These are phyloP conservation scores for Platysternon megacephalum DNA, from an alignment of 2,113 vertebrate genomes.

Conservation along the genomic window DNA sequence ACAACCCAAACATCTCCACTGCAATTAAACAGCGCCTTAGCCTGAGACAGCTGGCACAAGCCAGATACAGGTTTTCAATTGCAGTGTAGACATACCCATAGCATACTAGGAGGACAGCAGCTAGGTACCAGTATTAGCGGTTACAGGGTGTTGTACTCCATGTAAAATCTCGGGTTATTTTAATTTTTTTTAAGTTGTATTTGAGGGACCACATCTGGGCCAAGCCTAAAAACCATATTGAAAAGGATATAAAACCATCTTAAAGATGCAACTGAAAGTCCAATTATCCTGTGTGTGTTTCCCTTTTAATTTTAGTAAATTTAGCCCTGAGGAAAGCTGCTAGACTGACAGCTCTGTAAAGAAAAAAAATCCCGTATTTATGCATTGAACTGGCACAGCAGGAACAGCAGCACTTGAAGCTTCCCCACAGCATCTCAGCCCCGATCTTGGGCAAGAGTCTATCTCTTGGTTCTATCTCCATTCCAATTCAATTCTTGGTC, in stretches of 20 bases:
- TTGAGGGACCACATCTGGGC: background rate
- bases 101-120: background rate
- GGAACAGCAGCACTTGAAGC: background rate
- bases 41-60: no score
- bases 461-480: background rate
- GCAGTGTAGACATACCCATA: background rate
- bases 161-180: background rate
- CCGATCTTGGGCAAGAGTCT: background rate
- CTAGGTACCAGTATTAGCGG: background rate
- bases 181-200: background rate
- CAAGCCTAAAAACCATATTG: background rate
- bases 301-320: rapidly evolving
- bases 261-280: background rate
- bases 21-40: no score
- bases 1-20: no score
- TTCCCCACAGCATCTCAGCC: rapidly evolving
- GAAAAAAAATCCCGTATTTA: background rate
- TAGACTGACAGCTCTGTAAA: background rate
- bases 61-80: background rate
- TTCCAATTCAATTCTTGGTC: background rate
- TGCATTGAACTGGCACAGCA: rapidly evolving
- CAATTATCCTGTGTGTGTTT: rapidly evolving
- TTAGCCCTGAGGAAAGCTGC: background rate
- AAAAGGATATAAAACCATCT: background rate
- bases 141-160: background rate